Percentiles rank a stretch among this genome's conserved stretches.
phyloP scores from a whole-genome alignment of 1,140 invertebrate species.

The Wasmannia auropunctata region DNA sequence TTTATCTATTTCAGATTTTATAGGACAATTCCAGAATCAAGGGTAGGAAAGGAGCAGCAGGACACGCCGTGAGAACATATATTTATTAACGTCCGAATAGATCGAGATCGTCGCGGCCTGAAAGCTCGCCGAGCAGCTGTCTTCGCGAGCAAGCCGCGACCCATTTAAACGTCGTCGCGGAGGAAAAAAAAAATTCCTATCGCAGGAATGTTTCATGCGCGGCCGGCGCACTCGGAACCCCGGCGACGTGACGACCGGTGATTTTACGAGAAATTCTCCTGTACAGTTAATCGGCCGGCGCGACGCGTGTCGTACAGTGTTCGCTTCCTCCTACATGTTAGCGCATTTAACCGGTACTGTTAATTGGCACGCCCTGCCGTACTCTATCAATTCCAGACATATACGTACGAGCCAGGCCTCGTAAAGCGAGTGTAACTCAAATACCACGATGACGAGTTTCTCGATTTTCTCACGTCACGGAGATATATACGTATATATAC shows the following conservation, averaged over 20 bases:
- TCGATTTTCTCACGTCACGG: not conserved
- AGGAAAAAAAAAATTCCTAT: slow-evolving; percentile 59
- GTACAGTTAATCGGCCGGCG: slow-evolving; percentile 67
- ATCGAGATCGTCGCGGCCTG: not conserved
- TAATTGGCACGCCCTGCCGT: slow-evolving; percentile 13
- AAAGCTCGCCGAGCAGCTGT: slow-evolving; percentile 27
- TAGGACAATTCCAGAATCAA: not conserved
- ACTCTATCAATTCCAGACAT: not conserved
- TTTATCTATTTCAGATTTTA: not conserved
- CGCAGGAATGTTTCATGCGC: slow-evolving; percentile 58
- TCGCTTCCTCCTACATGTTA: slow-evolving; percentile 5
- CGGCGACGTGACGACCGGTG: slow-evolving; percentile 13
- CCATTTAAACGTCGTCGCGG: slow-evolving; percentile 38
- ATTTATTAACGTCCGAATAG: not conserved
- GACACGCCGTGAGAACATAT: too few species aligned
- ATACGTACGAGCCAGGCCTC: not conserved
- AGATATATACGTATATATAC: not conserved
- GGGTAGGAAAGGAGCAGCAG: not conserved
- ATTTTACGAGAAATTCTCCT: slow-evolving; percentile 70
- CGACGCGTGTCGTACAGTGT: slow-evolving; percentile 17
- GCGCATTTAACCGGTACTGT: slow-evolving; percentile 32
- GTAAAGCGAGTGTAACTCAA: not conserved
- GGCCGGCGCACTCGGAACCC: not conserved
- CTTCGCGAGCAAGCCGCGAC: slow-evolving; percentile 30
- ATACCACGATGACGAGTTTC: not conserved